Base-by-base conservation (phyloP, 2,113 vertebrate genomes). In the Saccopteryx bilineata region DNA sequence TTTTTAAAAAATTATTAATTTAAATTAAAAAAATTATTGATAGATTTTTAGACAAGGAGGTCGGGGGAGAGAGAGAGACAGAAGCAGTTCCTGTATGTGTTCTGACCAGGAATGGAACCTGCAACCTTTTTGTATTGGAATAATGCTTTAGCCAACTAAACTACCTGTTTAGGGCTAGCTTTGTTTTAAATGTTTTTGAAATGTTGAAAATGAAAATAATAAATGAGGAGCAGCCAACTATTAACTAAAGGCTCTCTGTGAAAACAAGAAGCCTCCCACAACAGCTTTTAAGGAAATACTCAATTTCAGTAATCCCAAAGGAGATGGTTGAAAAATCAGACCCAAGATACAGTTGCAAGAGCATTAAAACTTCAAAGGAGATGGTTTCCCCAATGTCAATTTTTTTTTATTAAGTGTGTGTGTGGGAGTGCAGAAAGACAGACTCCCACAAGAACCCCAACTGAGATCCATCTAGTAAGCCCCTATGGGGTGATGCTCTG, bases 111-210 rank as follows among this genome's bases (percentile, higher is more conserved):
- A 3, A 39, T 39, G 2, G 39, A 39, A 39, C 39, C 39, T 39
- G 39, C 39, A 39, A 39, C 39, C 39, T 39, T 39, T 39, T 39
- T 39, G 39, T 39, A 39, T 39, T 39, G 39, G 39, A 39, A 39
- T 39, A 3, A 39, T 39, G 39, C 39, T 39, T 39, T 39, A 39
- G 39, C 39, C 39, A 39, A 39, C 39, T 39, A 39, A 39, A 39
- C 39, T 39, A 39, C 39, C 39, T 39, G 39, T 39, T 39, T 39
- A 39, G 39, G 39, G 39, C 39, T 39, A 39, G 39, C 3, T 48
- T 80, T 95, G 48, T 69, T 89, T 86, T 58, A 63, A 94, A 80
- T 50, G 5, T 75, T 68, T 76, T 81, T 63, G 24, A 75, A 86
- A 54, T 72, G 21, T 83, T 87, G 10, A 26, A 58, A 39, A 46